Evolutionary conservation across 2,113 vertebrate species (phyloP).

Genomic region (Pedionomus torquatus): DNA sequence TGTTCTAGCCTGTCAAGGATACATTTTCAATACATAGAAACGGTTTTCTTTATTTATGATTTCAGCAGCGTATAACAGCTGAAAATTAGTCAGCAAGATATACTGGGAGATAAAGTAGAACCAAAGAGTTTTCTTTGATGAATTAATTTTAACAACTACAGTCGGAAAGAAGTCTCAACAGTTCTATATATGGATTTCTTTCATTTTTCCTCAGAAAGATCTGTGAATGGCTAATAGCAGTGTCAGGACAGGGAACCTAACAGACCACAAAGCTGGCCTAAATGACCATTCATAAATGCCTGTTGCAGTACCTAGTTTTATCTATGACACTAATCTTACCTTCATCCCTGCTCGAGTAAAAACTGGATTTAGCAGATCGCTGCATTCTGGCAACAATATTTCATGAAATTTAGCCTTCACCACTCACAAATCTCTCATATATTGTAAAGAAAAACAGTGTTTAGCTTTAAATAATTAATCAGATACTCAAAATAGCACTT

Average conservation of each 20-base stretch:
- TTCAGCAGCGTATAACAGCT: background rate
- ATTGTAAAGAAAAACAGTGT: background rate
- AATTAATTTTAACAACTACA: background rate
- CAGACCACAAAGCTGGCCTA: background rate
- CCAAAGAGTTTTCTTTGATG: background rate
- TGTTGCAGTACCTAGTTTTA: background rate
- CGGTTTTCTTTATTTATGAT: background rate
- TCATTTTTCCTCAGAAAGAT: background rate
- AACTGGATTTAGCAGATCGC: background rate
- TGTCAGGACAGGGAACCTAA: background rate
- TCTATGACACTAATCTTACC: background rate
- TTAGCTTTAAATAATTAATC: constrained; percentile 15
- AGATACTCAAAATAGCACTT: background rate
- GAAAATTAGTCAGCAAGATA: background rate
- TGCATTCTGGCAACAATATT: background rate
- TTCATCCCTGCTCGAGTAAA: background rate
- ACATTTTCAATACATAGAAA: background rate
- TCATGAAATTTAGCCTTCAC: background rate
- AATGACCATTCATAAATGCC: background rate
- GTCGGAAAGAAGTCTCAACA: background rate
- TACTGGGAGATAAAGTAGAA: background rate
- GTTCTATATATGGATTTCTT: background rate
- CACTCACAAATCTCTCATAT: background rate
- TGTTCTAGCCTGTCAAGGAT: background rate
- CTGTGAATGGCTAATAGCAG: background rate